phyloP scores from a whole-genome alignment of 2,797 vertebrate genomes.

The Ptychadena robeensis region DNA sequence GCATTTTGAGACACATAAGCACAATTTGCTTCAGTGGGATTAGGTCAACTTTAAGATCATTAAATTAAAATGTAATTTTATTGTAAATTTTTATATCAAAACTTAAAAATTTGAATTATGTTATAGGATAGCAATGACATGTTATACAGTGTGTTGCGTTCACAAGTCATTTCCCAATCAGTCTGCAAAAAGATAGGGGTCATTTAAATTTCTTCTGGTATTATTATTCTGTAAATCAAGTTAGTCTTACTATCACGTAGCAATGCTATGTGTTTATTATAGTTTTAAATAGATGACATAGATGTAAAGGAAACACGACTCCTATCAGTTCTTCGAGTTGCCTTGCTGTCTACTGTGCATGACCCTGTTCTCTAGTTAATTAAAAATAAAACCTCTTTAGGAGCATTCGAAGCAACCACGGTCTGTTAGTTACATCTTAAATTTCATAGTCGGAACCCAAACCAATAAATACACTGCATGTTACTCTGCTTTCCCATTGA shows the following conservation, averaged over 20 bases:
- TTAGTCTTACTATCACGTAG: too few relatives aligned
- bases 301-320: neutral
- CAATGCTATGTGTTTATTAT: slow-evolving; percentile 6
- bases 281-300: neutral
- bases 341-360: neutral
- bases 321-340: neutral
- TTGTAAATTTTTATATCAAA: neutral
- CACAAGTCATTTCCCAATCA: neutral
- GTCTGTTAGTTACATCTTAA: too few relatives aligned
- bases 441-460: too few relatives aligned
- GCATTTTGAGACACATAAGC: too few relatives aligned
- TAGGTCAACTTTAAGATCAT: too few relatives aligned
- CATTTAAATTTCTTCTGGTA: neutral
- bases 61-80: neutral
- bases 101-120: neutral
- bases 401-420: too few relatives aligned
- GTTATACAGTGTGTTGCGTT: neutral
- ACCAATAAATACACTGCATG: too few relatives aligned
- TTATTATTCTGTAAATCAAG: slow-evolving; percentile 12
- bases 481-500: too few relatives aligned
- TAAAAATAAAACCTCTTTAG: too few relatives aligned
- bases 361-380: too few relatives aligned
- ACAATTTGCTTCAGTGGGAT: too few relatives aligned
- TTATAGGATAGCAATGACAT: neutral
- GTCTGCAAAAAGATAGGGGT: neutral